These are phyloP conservation scores for Leucophenga montana DNA, from an alignment of 2,888 invertebrate genomes.

Conservation along the genomic window DNA sequence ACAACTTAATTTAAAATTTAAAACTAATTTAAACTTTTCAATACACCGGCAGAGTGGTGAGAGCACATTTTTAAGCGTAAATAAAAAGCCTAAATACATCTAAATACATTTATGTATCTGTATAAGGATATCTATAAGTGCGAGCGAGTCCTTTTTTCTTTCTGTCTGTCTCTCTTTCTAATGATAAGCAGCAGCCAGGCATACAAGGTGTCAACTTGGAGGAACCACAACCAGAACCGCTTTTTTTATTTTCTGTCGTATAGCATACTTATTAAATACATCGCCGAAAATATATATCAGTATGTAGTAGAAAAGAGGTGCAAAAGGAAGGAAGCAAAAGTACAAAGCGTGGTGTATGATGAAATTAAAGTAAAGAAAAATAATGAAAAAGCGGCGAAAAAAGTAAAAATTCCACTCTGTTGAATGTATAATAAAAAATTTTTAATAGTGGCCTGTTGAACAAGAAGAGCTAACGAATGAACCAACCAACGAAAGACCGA, in stretches of 20 bases:
- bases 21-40: conserved; percentile 44
- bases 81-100: conserved; percentile 17
- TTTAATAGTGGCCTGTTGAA: conserved; percentile 67
- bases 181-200: conserved; percentile 12
- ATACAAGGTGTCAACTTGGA: conserved; percentile 28
- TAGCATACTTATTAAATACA: conserved; percentile 16
- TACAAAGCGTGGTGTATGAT: conserved; percentile 1
- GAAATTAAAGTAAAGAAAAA: conserved; percentile 17
- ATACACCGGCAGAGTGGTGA: conserved; percentile 22
- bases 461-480: conserved; percentile 37
- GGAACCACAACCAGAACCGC: not conserved
- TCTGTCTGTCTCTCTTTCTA: conserved; percentile 10
- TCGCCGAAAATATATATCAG: conserved; percentile 40
- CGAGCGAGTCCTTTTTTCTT: not conserved
- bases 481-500: not conserved
- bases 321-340: conserved; percentile 32
- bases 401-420: conserved; percentile 52
- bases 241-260: conserved; percentile 2
- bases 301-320: conserved; percentile 30
- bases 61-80: conserved; percentile 7
- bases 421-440: conserved; percentile 52
- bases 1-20: conserved; percentile 39
- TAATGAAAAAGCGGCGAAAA: conserved; percentile 21
- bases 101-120: conserved; percentile 33
- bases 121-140: not conserved